Evolutionary conservation across 1,140 invertebrate genomes (phyloP).

Genomic region (Drosophila melanogaster): Release_6_plus_ISO1_MT NT_037436.4:3585001-3585500

Average conservation of each 20-base stretch:
- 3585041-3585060: slow-evolving; percentile 39
- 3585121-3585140: slow-evolving; percentile 49
- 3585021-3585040: slow-evolving; percentile 72
- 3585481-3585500: slow-evolving; percentile 47
- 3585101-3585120: slow-evolving; percentile 51
- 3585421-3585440: slow-evolving; percentile 81
- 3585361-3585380: slow-evolving; percentile 74
- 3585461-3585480: slow-evolving; percentile 76
- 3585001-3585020: slow-evolving; percentile 78
- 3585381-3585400: slow-evolving; percentile 13
- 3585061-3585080: slow-evolving; percentile 56
- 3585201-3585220: slow-evolving; percentile 12
- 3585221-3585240: background rate
- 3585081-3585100: slow-evolving; percentile 68
- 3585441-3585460: slow-evolving; percentile 80
- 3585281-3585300: slow-evolving; percentile 16
- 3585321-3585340: slow-evolving; percentile 40
- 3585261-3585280: background rate
- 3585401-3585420: slow-evolving; percentile 63
- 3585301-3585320: slow-evolving; percentile 1
- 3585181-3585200: slow-evolving; percentile 9
- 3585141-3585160: slow-evolving; percentile 21
- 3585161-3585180: slow-evolving; percentile 36
- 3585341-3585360: slow-evolving; percentile 69
- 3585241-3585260: background rate